Percentiles rank a stretch among this genome's conserved stretches.
phyloP scores from a whole-genome alignment of 1,140 invertebrate genomes.

The Luehdorfia chinensis region DNA sequence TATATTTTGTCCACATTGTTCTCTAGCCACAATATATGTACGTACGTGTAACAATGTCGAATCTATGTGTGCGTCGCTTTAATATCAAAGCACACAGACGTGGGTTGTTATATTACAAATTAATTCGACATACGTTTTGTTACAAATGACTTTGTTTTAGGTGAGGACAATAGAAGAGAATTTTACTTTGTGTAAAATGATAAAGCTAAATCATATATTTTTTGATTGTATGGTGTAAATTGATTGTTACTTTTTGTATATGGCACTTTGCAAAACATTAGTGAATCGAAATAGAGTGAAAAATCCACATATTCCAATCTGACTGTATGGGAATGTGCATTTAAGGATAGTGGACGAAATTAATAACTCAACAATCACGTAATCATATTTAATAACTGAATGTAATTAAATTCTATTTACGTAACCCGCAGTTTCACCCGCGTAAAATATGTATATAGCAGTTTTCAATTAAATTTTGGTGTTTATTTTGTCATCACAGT shows the following conservation, averaged over 20 bases:
- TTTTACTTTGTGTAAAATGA: background rate
- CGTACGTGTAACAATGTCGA: slow-evolving; percentile 16
- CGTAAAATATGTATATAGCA: too few relatives aligned
- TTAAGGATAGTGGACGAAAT: too few relatives aligned
- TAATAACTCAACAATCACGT: too few relatives aligned
- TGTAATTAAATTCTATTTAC: too few relatives aligned
- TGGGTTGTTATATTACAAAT: background rate
- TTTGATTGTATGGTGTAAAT: background rate
- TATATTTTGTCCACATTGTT: slow-evolving; percentile 17
- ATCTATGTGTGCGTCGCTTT: slow-evolving; percentile 7
- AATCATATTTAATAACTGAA: too few relatives aligned
- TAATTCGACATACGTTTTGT: slow-evolving; percentile 14
- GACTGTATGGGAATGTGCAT: too few relatives aligned
- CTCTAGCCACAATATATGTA: slow-evolving; percentile 17
- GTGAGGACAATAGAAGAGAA: slow-evolving; percentile 6
- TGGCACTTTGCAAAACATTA: background rate
- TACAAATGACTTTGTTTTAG: slow-evolving; percentile 14
- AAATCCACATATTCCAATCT: too few relatives aligned
- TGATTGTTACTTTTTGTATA: background rate
- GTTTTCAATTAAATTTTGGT: too few relatives aligned
- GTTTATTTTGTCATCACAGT: too few relatives aligned
- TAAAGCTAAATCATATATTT: background rate
- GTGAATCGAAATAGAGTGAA: background rate
- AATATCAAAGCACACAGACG: background rate
- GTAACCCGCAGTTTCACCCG: too few relatives aligned